Conservation (phyloP, 2,888 invertebrate genomes). For the Calameuta idolon region DNA sequence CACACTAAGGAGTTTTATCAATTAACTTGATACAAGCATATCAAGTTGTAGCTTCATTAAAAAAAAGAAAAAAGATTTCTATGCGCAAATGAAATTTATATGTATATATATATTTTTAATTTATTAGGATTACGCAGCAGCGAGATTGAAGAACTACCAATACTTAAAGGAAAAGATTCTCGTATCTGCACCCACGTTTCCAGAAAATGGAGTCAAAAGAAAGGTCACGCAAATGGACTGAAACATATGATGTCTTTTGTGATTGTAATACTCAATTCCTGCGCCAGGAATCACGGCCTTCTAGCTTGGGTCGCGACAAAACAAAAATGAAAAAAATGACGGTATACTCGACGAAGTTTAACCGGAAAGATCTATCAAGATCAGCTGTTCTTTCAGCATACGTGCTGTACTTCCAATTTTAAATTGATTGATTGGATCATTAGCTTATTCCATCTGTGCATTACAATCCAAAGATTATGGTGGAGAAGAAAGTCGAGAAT, state of each 20-base stretch:
- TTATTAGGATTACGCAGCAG: slow-evolving; percentile 76
- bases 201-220: slow-evolving; percentile 43
- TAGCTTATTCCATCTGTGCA: background rate
- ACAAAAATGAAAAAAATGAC: background rate
- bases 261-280: background rate
- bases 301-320: background rate
- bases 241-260: slow-evolving; percentile 14
- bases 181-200: slow-evolving; percentile 33
- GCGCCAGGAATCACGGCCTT: background rate
- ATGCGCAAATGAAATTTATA: background rate
- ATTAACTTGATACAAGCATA: background rate
- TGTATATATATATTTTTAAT: slow-evolving; percentile 16
- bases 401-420: too few relatives aligned
- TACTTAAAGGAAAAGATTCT: slow-evolving; percentile 71
- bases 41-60: background rate
- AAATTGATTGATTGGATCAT: too few relatives aligned
- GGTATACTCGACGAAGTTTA: slow-evolving; percentile 2
- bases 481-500: background rate
- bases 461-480: background rate
- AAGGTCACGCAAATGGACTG: slow-evolving; percentile 43
- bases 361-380: too few relatives aligned
- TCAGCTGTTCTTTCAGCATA: too few relatives aligned
- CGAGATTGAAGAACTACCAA: slow-evolving; percentile 74
- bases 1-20: background rate
- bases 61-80: slow-evolving; percentile 2